Percentiles rank a stretch among this genome's conserved stretches.
Evolutionary conservation across 1,140 invertebrate genomes (phyloP).

Genomic region (Drosophila elegans): DNA sequence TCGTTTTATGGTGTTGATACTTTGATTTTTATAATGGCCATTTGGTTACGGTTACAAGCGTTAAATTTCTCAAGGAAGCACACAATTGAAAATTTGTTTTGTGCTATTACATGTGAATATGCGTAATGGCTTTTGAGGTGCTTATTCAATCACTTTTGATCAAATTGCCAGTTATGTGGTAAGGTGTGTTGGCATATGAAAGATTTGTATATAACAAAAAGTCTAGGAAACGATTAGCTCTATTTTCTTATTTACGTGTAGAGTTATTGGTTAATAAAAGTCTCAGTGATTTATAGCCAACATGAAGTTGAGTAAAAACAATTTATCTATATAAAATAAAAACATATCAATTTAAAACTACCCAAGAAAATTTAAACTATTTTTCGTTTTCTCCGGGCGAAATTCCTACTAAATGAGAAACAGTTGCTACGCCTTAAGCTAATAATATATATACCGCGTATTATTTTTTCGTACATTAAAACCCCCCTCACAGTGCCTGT

Average conservation of each 20-base stretch:
- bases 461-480: constrained; percentile 13
- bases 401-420: constrained; percentile 3
- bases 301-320: not conserved
- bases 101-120: constrained; percentile 24
- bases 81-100: constrained; percentile 47
- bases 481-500: constrained; percentile 19
- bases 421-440: not conserved
- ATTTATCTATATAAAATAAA: not conserved
- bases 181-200: constrained; percentile 10
- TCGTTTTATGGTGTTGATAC: constrained; percentile 25
- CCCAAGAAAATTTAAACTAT: not conserved
- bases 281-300: constrained; percentile 2
- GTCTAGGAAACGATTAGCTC: constrained; percentile 11
- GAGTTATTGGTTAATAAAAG: constrained; percentile 3
- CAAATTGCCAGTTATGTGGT: constrained; percentile 31
- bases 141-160: constrained; percentile 51
- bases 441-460: not conserved
- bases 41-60: constrained; percentile 56
- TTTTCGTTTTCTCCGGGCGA: not conserved
- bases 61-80: constrained; percentile 80
- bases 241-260: not conserved
- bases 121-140: constrained; percentile 24
- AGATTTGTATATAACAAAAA: constrained; percentile 10
- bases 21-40: constrained; percentile 36
- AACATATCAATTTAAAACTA: too few relatives aligned